phyloP scores from a whole-genome alignment of 23 tunicate genomes.

The Trididemnum nubilum region DNA sequence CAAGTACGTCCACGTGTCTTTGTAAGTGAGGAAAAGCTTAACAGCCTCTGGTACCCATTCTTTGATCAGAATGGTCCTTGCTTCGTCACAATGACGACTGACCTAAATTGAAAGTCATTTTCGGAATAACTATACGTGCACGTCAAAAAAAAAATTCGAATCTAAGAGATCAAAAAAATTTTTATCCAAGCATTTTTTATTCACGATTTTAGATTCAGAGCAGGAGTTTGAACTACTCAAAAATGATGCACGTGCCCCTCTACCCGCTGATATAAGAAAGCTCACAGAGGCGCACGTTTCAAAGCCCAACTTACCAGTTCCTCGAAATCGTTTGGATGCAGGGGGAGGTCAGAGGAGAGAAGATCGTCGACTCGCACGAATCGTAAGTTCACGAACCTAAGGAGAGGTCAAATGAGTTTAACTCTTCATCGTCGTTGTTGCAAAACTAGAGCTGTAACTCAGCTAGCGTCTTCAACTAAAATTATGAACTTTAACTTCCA shows the following conservation, averaged over 20 bases:
- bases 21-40: conserved; percentile 60
- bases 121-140: neutral
- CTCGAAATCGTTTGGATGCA: conserved; percentile 86
- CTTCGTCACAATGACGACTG: conserved; percentile 49
- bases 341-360: conserved; percentile 47
- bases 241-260: too few relatives aligned
- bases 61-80: conserved; percentile 56
- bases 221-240: too few relatives aligned
- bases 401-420: too few relatives aligned
- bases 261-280: too few relatives aligned
- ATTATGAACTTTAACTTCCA: too few relatives aligned
- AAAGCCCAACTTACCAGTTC: conserved; percentile 71
- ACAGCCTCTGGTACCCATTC: conserved; percentile 82
- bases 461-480: too few relatives aligned
- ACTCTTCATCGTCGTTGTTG: too few relatives aligned
- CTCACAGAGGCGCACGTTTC: too few relatives aligned
- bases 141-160: neutral
- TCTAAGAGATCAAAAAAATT: too few relatives aligned
- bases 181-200: too few relatives aligned
- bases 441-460: too few relatives aligned
- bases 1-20: conserved; percentile 79
- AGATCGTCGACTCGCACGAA: conserved; percentile 55
- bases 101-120: conserved; percentile 36
- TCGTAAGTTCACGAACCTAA: conserved; percentile 57
- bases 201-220: too few relatives aligned